Conservation (phyloP, 2,888 invertebrate species). For the Monoplex corrugatus region DNA sequence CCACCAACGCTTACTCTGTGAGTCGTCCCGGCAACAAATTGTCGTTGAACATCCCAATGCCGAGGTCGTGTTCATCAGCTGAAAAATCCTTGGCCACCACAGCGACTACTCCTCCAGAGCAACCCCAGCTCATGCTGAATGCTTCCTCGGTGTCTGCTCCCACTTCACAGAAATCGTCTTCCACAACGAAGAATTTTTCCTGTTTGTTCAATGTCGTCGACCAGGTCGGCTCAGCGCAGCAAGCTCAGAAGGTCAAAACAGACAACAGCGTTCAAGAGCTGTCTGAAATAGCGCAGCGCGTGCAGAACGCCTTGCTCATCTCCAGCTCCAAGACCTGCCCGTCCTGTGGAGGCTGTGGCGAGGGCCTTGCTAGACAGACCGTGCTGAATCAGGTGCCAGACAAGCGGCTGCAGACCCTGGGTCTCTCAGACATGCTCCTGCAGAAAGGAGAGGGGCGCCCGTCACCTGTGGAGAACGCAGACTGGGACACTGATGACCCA, state of each 20-base stretch:
- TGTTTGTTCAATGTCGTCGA: not conserved
- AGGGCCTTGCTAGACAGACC: too few relatives aligned
- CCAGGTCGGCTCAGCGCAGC: not conserved
- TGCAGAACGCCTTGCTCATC: not conserved
- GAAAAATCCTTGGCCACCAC: not conserved
- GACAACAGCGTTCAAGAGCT: not conserved
- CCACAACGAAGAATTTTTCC: not conserved
- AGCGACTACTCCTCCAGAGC: not conserved
- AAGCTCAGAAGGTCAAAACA: not conserved
- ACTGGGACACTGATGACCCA: conserved; percentile 48
- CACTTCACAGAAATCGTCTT: not conserved
- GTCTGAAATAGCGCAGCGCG: not conserved
- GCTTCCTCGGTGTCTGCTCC: not conserved
- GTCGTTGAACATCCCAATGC: not conserved
- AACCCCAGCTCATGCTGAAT: not conserved
- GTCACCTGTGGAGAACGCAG: conserved; percentile 38
- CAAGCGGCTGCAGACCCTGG: not conserved
- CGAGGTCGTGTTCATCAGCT: not conserved
- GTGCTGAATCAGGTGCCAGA: not conserved
- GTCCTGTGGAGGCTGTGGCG: conserved; percentile 10
- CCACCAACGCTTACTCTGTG: not conserved
- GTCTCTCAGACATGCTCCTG: not conserved
- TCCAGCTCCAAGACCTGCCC: not conserved
- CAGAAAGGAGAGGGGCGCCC: not conserved
- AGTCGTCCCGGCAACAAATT: not conserved